Conservation (phyloP, 2,888 invertebrate genomes). For the Dryobotodes eremita region DNA sequence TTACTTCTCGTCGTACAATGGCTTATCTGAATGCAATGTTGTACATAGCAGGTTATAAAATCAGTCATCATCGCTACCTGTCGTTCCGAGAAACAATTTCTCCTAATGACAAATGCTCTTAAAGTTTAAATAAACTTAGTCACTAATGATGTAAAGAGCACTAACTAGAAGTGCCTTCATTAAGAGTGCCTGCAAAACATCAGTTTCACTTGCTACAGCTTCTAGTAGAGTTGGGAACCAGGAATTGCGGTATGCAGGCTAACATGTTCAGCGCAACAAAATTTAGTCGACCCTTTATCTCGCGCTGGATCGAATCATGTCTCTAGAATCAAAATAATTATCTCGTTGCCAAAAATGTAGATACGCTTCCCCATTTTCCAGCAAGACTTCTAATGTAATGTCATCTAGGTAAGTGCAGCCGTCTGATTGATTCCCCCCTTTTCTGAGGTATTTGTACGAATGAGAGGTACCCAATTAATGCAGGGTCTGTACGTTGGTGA, state of each 20-base stretch:
- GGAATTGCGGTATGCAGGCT: background rate
- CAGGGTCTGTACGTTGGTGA: background rate
- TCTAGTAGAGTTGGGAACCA: slow-evolving; percentile 2
- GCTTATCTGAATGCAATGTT: slow-evolving; percentile 9
- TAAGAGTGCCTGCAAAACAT: slow-evolving; percentile 21
- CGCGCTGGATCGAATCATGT: background rate
- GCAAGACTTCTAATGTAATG: background rate
- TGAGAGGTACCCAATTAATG: slow-evolving; percentile 20
- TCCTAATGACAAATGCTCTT: slow-evolving; percentile 69
- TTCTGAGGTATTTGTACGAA: background rate
- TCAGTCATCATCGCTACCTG: slow-evolving; percentile 62
- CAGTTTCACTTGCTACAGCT: background rate
- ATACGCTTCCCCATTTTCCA: background rate
- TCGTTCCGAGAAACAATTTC: slow-evolving; percentile 75
- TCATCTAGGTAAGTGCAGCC: background rate
- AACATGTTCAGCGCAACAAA: background rate
- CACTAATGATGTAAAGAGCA: slow-evolving; percentile 69
- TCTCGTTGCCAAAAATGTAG: too few relatives aligned
- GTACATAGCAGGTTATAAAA: slow-evolving; percentile 27
- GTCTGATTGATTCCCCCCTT: slow-evolving; percentile 3
- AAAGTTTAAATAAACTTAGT: slow-evolving; percentile 55
- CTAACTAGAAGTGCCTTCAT: slow-evolving; percentile 49
- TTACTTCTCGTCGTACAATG: slow-evolving; percentile 18
- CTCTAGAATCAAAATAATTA: too few relatives aligned
- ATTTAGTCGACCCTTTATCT: background rate